These are phyloP conservation scores for Tetramorium alpestre DNA, from an alignment of 1,140 invertebrate genomes.

Conservation along the genomic window DNA sequence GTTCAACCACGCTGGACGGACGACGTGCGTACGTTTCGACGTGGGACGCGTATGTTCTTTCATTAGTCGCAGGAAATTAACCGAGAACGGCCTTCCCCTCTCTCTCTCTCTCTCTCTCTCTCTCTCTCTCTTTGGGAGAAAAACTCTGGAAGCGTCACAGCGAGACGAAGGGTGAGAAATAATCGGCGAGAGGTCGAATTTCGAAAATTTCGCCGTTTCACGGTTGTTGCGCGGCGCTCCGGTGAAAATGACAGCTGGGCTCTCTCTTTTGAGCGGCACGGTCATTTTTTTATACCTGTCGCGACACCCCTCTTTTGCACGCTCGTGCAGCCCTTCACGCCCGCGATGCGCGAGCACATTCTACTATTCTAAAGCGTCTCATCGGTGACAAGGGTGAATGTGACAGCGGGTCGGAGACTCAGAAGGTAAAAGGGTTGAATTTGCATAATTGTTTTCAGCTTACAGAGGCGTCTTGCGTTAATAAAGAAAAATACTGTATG, in stretches of 20 bases:
- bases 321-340: constrained; percentile 16
- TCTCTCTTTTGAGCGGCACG: constrained; percentile 33
- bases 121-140: not conserved
- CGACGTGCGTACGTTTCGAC: constrained; percentile 59
- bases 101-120: constrained; percentile 1
- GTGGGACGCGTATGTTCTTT: constrained; percentile 72
- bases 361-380: constrained; percentile 32
- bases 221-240: constrained; percentile 9
- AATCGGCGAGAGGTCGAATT: constrained; percentile 63
- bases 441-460: constrained; percentile 81
- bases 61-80: constrained; percentile 80
- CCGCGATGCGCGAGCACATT: constrained; percentile 47
- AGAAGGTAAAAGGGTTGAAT: constrained; percentile 58
- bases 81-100: constrained; percentile 58
- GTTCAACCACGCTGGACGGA: not conserved
- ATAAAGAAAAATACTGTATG: constrained; percentile 78
- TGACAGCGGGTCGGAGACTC: not conserved
- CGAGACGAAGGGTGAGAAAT: constrained; percentile 66
- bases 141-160: constrained; percentile 47
- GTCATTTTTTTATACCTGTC: constrained; percentile 36
- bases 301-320: constrained; percentile 44
- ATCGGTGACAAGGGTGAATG: constrained; percentile 45
- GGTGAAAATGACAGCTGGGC: constrained; percentile 48
- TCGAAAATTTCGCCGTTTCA: constrained; percentile 65
- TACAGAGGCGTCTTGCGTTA: constrained; percentile 67